Evolutionary conservation across 2,888 invertebrate species (phyloP), one percentile per base, ranked within the genome.

Genomic region (Periphyllus acericola): DNA sequence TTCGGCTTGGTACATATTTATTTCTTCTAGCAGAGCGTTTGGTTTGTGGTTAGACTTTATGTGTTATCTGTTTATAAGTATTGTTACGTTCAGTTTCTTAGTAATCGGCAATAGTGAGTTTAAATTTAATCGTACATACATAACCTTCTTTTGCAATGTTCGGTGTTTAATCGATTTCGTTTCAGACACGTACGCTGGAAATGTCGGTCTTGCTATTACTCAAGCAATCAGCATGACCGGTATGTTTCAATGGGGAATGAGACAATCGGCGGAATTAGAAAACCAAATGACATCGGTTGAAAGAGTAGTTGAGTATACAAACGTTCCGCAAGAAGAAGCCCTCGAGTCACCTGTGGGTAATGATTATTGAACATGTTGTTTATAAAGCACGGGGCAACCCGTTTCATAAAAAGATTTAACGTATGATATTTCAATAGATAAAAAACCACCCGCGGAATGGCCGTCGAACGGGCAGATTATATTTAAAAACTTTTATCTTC

Each of bases 241-340:
- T 21, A 60, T 60, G 60, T 60, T 60, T 25, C 60, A 60, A 60
- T 60, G 21, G 21, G 60, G 94, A 46, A 96, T 98, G 94, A 93
- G 98, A 17, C 98, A 98, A 91, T 96, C 97, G 90, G 96, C 97
- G 0, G 98, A 98, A 91, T 91, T 96, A 14, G 96, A 95, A 91
- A 97, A 96, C 91, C 95, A 95, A 90, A 96, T 97, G 96, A 97
- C 96, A 4, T 95, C 96, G 9, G 98, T 98, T 0, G 98, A 99
- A 92, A 94, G 97, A 60, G 60, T 60, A 60, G 5, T 60, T 19
- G 60, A 60, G 5, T 60, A 60, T 25, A 60, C 60, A 25, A 60
- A 60, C 3, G 60, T 25, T 60, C 60, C 60, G 1, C 19, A 60
- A 25, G 60, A 60, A 60, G 60, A 60, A 4, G 8, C 60, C 5